Evolutionary conservation across 2,797 vertebrate species (phyloP).

Genomic region (Pseudopleuronectes americanus): DNA sequence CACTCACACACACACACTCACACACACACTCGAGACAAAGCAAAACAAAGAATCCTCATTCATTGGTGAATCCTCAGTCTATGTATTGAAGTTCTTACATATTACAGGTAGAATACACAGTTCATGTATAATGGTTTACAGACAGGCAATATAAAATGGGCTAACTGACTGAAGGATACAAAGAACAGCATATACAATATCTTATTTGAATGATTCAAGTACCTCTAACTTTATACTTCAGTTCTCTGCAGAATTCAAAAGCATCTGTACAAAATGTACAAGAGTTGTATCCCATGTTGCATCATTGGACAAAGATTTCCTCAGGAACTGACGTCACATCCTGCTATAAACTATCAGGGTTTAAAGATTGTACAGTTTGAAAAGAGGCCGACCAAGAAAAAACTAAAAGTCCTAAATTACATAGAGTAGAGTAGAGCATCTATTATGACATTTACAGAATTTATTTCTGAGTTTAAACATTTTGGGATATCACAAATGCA

Average conservation of each 20-base stretch:
- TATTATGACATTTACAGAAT: background rate
- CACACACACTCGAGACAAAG: background rate
- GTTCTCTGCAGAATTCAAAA: constrained; percentile 59
- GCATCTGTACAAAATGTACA: constrained; percentile 83
- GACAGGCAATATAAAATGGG: constrained; percentile 65
- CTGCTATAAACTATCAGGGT: constrained; percentile 4
- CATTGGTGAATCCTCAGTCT: constrained; percentile 39
- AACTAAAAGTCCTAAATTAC: constrained; percentile 4
- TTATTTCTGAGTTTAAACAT: background rate
- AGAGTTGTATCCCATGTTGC: constrained; percentile 68
- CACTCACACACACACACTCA: too few species aligned
- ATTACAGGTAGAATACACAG: constrained; percentile 73
- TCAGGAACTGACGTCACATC: constrained; percentile 16
- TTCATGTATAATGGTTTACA: constrained; percentile 66
- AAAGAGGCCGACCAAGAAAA: background rate
- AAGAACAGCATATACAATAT: constrained; percentile 75
- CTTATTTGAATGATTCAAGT: constrained; percentile 81
- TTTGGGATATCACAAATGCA: background rate
- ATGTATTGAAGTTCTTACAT: constrained; percentile 70
- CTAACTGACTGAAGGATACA: constrained; percentile 59
- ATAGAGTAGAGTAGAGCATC: constrained; percentile 1
- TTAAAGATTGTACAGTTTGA: constrained; percentile 17
- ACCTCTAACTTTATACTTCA: constrained; percentile 79
- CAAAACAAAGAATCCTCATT: constrained; percentile 24
- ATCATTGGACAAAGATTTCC: constrained; percentile 25